A percentile compares a stretch with the other conserved stretches of the same genome.
Conservation (phyloP, 2,797 vertebrate species). For the Agapornis canus region DNA sequence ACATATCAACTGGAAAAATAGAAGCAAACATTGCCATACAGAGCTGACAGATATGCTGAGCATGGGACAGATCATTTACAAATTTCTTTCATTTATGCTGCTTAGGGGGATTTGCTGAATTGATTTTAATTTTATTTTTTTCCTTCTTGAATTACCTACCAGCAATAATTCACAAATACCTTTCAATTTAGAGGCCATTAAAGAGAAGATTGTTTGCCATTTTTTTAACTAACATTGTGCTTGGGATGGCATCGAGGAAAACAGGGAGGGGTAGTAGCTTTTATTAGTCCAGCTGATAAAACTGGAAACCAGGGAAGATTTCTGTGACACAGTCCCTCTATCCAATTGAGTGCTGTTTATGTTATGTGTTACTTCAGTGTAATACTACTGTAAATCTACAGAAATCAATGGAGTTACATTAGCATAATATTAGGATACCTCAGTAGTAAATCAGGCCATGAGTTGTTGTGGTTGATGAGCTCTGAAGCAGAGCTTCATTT, state of each 20-base stretch:
- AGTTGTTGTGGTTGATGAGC: slow-evolving; percentile 10
- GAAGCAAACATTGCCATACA: neutral
- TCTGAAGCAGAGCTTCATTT: slow-evolving; percentile 15
- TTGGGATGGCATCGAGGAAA: neutral
- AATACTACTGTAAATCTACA: slow-evolving; percentile 1
- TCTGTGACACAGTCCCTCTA: neutral
- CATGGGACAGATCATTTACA: neutral
- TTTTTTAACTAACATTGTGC: neutral
- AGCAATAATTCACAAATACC: neutral
- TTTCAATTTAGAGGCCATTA: neutral
- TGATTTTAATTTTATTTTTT: neutral
- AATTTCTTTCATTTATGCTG: neutral
- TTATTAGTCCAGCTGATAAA: neutral
- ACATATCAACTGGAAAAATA: neutral
- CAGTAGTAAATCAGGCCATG: neutral
- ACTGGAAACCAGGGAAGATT: neutral
- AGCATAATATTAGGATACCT: neutral
- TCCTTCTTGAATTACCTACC: neutral
- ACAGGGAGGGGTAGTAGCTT: neutral
- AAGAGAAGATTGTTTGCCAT: neutral
- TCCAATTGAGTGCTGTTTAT: neutral
- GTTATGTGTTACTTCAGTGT: neutral
- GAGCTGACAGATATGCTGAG: neutral
- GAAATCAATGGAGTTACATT: slow-evolving; percentile 50
- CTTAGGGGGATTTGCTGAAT: neutral